Conservation (phyloP, 2,888 invertebrate genomes). For the Parnassius smintheus region DNA sequence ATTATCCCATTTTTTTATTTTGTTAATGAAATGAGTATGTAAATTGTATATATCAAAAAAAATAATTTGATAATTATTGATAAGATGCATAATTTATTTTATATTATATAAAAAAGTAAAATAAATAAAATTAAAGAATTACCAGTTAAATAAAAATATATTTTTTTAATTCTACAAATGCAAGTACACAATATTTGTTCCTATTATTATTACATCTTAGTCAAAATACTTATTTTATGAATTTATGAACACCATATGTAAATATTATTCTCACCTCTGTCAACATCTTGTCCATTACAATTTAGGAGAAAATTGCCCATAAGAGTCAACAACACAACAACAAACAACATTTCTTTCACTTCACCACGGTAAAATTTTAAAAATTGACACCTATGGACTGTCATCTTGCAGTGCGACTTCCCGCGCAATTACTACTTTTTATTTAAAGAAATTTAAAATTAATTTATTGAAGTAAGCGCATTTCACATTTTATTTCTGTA, state of each 20-base stretch:
- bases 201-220: no score
- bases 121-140: no score
- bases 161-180: no score
- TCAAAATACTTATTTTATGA: no score
- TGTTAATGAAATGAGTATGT: no score
- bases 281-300: slow-evolving; percentile 53
- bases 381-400: slow-evolving; percentile 66
- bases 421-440: slow-evolving; percentile 48
- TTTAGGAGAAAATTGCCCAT: slow-evolving; percentile 58
- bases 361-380: slow-evolving; percentile 57
- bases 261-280: slow-evolving; percentile 53
- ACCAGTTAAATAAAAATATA: no score
- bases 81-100: no score
- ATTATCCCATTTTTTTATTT: neutral
- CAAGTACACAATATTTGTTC: no score
- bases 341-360: slow-evolving; percentile 63
- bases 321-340: slow-evolving; percentile 61
- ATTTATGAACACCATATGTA: no score
- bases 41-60: no score
- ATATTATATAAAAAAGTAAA: no score
- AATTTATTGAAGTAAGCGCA: slow-evolving; percentile 20
- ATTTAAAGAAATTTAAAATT: slow-evolving; percentile 35
- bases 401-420: slow-evolving; percentile 64
- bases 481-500: slow-evolving; percentile 52
- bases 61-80: no score